phyloP scores from a whole-genome alignment of 23 tunicate genomes.

The Styela clava region DNA sequence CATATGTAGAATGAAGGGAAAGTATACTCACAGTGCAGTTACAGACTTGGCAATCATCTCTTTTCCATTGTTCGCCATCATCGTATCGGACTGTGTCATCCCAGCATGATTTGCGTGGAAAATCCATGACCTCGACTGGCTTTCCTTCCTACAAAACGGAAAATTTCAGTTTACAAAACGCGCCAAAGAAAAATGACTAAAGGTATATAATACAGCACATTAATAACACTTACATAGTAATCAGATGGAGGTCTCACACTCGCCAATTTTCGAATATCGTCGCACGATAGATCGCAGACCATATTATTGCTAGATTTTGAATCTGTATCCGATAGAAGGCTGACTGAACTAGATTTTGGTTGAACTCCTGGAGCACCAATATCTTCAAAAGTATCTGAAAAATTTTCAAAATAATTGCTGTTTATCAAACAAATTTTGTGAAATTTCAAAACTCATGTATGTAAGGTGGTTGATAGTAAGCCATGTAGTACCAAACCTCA shows the following conservation, averaged over 20 bases:
- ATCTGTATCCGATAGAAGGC: background rate
- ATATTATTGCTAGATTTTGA: background rate
- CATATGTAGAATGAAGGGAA: no score
- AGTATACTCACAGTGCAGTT: conserved; percentile 68
- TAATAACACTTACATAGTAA: background rate
- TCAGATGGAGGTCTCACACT: background rate
- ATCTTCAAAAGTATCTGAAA: background rate
- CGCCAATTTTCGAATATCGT: background rate
- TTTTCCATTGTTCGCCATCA: conserved; percentile 62
- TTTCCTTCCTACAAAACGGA: background rate
- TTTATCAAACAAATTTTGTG: no score
- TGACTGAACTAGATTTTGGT: background rate
- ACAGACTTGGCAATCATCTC: conserved; percentile 66
- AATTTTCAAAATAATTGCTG: no score
- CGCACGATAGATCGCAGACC: conserved; percentile 5
- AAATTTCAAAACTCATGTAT: no score
- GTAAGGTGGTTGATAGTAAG: no score
- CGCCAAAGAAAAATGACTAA: no score
- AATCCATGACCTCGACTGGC: background rate
- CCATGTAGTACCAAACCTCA: no score
- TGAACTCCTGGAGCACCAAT: background rate
- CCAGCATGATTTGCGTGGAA: conserved; percentile 38
- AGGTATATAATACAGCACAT: no score
- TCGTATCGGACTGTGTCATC: conserved; percentile 39
- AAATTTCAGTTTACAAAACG: no score